These are phyloP conservation scores for Oscheius sp. DNA, from an alignment of 1,140 invertebrate species.

Conservation along the genomic window DNA sequence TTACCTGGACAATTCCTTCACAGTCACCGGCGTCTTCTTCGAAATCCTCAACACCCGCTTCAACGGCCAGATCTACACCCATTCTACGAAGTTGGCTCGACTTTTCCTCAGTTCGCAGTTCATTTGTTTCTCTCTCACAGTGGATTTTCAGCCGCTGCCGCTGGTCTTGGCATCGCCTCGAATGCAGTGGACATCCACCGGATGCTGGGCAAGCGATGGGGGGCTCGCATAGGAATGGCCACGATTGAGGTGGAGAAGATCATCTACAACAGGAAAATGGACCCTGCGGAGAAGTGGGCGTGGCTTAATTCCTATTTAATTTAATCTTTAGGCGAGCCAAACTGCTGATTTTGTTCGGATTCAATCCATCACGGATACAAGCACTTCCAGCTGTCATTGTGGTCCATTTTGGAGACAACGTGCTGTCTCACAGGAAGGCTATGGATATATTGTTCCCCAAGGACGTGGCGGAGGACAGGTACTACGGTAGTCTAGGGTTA, in stretches of 20 bases:
- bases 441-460: no score
- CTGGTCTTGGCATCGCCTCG: neutral
- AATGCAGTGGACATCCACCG: neutral
- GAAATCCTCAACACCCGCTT: neutral
- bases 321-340: neutral
- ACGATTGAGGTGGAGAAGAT: neutral
- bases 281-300: neutral
- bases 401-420: neutral
- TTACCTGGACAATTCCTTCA: neutral
- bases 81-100: neutral
- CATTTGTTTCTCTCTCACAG: neutral
- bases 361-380: neutral
- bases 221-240: neutral
- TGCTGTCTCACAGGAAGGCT: neutral
- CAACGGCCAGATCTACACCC: neutral
- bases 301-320: neutral
- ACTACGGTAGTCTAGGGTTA: no score
- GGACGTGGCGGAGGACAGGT: neutral
- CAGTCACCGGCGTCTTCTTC: neutral
- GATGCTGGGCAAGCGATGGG: neutral
- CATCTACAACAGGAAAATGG: no score
- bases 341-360: neutral
- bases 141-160: neutral
- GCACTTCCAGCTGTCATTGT: neutral
- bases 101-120: neutral